Evolutionary conservation across 2,888 invertebrate species (phyloP).

Genomic region (Eristalinus sepulchralis): DNA sequence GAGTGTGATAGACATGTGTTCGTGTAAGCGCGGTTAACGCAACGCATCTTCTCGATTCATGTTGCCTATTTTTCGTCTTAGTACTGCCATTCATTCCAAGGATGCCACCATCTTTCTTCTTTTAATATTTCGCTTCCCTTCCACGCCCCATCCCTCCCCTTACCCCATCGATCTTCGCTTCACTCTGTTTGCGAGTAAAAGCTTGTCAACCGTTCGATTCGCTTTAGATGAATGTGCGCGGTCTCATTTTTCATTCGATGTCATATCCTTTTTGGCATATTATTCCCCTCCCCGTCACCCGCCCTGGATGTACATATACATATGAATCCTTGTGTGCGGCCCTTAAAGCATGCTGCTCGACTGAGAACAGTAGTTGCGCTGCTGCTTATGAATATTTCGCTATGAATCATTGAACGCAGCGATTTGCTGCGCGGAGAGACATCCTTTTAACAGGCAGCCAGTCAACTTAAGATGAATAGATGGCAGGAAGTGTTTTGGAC

Average conservation of each 20-base stretch:
- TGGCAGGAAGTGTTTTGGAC: constrained; percentile 60
- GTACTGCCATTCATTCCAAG: constrained; percentile 54
- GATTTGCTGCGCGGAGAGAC: constrained; percentile 52
- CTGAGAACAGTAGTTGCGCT: constrained; percentile 16
- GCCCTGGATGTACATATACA: background rate
- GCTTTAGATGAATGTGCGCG: constrained; percentile 67
- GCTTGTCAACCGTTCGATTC: constrained; percentile 70
- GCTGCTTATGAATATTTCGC: constrained; percentile 45
- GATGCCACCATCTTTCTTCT: constrained; percentile 29
- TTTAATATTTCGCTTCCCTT: background rate
- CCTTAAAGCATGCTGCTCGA: constrained; percentile 30
- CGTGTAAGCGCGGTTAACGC: background rate
- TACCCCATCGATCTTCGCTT: constrained; percentile 12
- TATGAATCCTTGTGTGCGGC: constrained; percentile 2
- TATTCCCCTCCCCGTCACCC: constrained; percentile 1
- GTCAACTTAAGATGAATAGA: constrained; percentile 63
- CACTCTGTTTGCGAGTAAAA: constrained; percentile 51
- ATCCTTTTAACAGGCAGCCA: constrained; percentile 59
- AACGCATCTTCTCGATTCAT: constrained; percentile 55
- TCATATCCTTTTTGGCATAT: constrained; percentile 71
- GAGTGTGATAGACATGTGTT: constrained; percentile 7
- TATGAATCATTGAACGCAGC: constrained; percentile 70
- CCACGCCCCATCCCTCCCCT: background rate
- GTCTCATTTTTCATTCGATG: constrained; percentile 71
- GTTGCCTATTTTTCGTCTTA: constrained; percentile 41